phyloP scores from a whole-genome alignment of 2,888 invertebrate genomes.

The Xanthorhoe designata region DNA sequence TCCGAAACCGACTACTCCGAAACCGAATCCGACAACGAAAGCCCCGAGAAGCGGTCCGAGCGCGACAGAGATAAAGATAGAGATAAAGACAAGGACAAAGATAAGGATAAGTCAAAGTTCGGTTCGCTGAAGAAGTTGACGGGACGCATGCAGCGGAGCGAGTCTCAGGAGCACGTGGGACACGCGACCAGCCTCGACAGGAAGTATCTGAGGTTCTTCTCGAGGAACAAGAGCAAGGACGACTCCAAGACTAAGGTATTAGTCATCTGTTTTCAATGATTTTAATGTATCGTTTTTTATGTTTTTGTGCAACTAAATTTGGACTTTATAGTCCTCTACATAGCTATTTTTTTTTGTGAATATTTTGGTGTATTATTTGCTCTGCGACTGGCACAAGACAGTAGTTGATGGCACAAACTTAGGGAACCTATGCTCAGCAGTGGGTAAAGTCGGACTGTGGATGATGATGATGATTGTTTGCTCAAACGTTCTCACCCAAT shows the following conservation, averaged over 20 bases:
- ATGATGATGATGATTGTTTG: too few relatives aligned
- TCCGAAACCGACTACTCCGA: constrained; percentile 88
- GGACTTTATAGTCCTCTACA: too few relatives aligned
- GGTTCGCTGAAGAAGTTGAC: constrained; percentile 59
- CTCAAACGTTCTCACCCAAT: too few relatives aligned
- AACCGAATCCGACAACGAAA: constrained; percentile 72
- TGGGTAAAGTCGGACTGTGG: too few relatives aligned
- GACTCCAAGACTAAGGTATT: constrained; percentile 69
- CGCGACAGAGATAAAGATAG: constrained; percentile 49
- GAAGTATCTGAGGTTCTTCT: constrained; percentile 87
- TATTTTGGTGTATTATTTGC: too few relatives aligned
- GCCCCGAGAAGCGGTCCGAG: constrained; percentile 53
- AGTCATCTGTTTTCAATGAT: too few relatives aligned
- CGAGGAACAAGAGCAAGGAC: constrained; percentile 76
- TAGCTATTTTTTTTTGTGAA: too few relatives aligned
- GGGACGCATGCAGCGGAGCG: constrained; percentile 73
- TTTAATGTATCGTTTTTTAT: too few relatives aligned
- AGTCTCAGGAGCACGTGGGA: constrained; percentile 76
- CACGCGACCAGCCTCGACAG: constrained; percentile 88
- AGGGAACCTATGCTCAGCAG: too few relatives aligned
- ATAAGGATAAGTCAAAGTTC: constrained; percentile 63
- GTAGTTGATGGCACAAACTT: too few relatives aligned
- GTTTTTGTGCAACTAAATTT: too few relatives aligned
- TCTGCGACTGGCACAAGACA: too few relatives aligned
- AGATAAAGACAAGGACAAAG: constrained; percentile 54